A percentile compares a stretch with the other conserved stretches of the same genome.
phyloP scores from a whole-genome alignment of 2,888 invertebrate species.

The Heteromyza rotundicornis region DNA sequence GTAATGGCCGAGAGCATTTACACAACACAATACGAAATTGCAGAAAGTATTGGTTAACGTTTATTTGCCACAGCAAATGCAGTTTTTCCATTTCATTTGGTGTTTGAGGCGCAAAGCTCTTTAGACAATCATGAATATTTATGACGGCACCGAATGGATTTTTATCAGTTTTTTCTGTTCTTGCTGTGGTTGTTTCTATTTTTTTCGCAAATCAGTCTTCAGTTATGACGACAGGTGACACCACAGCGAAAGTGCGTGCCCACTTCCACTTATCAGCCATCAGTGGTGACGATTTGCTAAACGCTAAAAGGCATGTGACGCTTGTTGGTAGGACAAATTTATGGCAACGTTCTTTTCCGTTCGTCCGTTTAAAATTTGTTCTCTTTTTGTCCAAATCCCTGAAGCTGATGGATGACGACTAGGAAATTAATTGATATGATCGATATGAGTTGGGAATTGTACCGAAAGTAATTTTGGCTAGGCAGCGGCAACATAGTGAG shows the following conservation, averaged over 20 bases:
- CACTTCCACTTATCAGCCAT: too few species aligned
- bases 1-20: too few species aligned
- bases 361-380: neutral
- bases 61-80: conserved; percentile 18
- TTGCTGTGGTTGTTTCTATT: neutral
- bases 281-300: neutral
- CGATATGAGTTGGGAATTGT: neutral
- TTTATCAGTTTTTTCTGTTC: neutral
- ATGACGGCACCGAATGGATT: conserved; percentile 29
- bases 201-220: neutral
- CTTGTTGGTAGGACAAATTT: neutral
- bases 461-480: neutral
- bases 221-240: neutral
- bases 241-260: too few species aligned
- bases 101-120: conserved; percentile 32
- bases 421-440: conserved; percentile 9
- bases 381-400: neutral
- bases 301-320: neutral
- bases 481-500: too few species aligned
- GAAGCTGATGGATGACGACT: neutral
- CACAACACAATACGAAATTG: neutral
- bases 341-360: neutral
- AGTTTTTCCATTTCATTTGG: conserved; percentile 33
- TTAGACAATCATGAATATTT: conserved; percentile 53
- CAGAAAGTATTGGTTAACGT: neutral